Percentiles rank a stretch among this genome's conserved stretches.
phyloP scores from a whole-genome alignment of 2,113 vertebrate genomes.

The Hypomesus transpacificus region DNA sequence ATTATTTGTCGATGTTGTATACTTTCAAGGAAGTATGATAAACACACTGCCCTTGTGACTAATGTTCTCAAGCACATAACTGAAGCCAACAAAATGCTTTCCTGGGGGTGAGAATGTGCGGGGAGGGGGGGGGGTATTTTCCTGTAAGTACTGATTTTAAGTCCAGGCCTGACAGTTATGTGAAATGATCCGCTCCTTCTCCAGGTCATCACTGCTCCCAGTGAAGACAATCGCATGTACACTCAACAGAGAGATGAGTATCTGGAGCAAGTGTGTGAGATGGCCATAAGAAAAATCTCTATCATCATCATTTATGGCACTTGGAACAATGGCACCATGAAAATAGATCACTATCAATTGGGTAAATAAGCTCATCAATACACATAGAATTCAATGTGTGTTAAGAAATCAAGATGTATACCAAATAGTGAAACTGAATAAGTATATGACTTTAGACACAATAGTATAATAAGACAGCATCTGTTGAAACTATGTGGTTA shows the following conservation, averaged over 20 bases:
- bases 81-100: no score
- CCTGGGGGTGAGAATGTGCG: no score
- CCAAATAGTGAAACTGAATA: background rate
- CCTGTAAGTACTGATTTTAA: no score
- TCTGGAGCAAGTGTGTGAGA: slow-evolving; percentile 87
- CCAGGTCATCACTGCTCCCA: slow-evolving; percentile 83
- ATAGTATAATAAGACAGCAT: background rate
- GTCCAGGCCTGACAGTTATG: no score
- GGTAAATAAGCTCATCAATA: slow-evolving; percentile 58
- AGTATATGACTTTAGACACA: background rate
- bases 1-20: no score
- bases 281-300: slow-evolving; percentile 84
- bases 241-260: slow-evolving; percentile 85
- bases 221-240: slow-evolving; percentile 79
- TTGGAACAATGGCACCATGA: slow-evolving; percentile 82
- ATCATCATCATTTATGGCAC: slow-evolving; percentile 84
- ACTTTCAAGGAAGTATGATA: no score
- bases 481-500: slow-evolving; percentile 6
- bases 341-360: slow-evolving; percentile 89
- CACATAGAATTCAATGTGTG: no score
- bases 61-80: no score
- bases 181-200: slow-evolving; percentile 7
- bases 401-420: no score
- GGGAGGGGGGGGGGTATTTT: no score
- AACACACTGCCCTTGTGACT: no score